A percentile compares a stretch with the other conserved stretches of the same genome.
These are phyloP conservation scores for Indicator maculatus DNA, from an alignment of 2,113 vertebrate species.

Conservation along the genomic window DNA sequence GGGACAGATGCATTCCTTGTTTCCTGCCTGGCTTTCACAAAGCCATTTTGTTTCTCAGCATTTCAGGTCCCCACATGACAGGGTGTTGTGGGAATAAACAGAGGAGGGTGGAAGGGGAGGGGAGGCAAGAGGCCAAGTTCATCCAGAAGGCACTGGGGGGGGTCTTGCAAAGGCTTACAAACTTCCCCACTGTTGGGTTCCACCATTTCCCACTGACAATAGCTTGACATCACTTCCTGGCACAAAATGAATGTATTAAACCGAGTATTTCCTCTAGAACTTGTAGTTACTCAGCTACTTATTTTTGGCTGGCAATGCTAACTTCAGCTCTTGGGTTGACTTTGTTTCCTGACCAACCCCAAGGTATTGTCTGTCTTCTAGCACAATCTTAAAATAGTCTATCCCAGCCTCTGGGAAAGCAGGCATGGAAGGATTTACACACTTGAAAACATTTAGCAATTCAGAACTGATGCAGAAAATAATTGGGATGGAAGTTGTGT, in stretches of 20 bases:
- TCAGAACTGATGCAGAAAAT: not conserved
- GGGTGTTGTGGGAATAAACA: not conserved
- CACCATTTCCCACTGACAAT: not conserved
- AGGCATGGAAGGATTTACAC: not conserved
- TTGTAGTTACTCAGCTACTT: not conserved
- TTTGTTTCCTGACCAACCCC: conserved; percentile 49
- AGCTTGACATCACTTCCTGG: conserved; percentile 46
- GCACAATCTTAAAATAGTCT: conserved; percentile 27
- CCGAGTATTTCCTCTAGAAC: conserved; percentile 26
- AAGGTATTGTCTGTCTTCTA: conserved; percentile 33
- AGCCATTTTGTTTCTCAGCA: not conserved
- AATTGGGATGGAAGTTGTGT: not conserved
- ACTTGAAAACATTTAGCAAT: not conserved
- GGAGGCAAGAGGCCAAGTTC: not conserved
- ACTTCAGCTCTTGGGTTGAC: conserved; percentile 8
- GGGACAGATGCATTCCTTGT: not conserved
- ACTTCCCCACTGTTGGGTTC: not conserved
- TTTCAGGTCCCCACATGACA: not conserved
- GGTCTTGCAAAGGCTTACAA: not conserved
- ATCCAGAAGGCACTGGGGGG: not conserved
- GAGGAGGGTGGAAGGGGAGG: not conserved
- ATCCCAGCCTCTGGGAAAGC: not conserved
- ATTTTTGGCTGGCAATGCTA: conserved; percentile 32
- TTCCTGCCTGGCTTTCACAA: not conserved
- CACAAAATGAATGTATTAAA: conserved; percentile 1